These are phyloP conservation scores for Scomber japonicus DNA, from an alignment of 2,113 vertebrate species.

Conservation along the genomic window DNA sequence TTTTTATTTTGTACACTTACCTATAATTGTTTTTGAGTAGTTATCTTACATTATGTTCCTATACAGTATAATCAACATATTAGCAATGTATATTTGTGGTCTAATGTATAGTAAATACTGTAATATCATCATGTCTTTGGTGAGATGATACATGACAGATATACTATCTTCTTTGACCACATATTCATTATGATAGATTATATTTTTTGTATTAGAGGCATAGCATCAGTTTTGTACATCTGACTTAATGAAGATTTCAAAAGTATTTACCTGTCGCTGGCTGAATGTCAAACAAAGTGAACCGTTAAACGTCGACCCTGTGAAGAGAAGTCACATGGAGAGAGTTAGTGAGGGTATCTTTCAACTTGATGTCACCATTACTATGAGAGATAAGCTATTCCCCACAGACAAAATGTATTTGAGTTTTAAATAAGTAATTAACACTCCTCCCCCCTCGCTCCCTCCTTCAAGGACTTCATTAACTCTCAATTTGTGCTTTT, in stretches of 20 bases:
- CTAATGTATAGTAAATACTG: neutral
- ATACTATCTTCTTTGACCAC: neutral
- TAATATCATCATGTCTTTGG: neutral
- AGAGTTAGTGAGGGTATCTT: conserved; percentile 23
- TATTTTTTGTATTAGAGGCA: neutral
- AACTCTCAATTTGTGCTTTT: conserved; percentile 62
- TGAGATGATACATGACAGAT: neutral
- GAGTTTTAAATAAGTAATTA: conserved; percentile 65
- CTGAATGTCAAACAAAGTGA: conserved; percentile 71
- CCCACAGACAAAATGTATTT: conserved; percentile 14
- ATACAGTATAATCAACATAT: neutral
- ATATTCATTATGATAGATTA: too few species aligned
- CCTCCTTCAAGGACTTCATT: conserved; percentile 64
- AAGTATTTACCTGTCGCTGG: conserved; percentile 73
- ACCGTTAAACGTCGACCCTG: conserved; percentile 68
- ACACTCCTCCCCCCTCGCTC: conserved; percentile 16
- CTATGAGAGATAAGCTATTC: conserved; percentile 24
- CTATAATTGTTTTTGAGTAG: neutral
- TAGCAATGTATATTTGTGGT: neutral
- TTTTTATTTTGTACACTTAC: neutral
- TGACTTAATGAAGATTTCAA: neutral
- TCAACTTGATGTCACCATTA: neutral
- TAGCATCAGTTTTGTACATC: neutral
- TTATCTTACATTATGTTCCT: neutral
- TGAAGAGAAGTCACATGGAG: conserved; percentile 30